Base-by-base conservation (phyloP, 1,140 invertebrate species). In the Brachionus rotundiformis region DNA sequence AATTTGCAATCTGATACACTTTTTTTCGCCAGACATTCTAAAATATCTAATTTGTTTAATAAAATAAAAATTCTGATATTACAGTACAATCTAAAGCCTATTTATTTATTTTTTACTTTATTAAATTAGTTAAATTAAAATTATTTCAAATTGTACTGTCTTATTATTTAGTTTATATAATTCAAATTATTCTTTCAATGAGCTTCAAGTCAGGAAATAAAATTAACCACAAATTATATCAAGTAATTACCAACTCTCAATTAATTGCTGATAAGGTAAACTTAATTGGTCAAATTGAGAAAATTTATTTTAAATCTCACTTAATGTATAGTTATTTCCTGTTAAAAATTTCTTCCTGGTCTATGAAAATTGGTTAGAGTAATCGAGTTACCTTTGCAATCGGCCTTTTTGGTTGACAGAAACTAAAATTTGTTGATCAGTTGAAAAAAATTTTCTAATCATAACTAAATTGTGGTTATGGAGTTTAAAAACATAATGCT, bases 21-120 rank as follows among this genome's bases (percentile, higher is more conserved):
- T 73, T 73, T 41, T 33, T 36, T 68, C 29, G 19, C 31, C 33
- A 33, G 68, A 73, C 68, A 73, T 73, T 73, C 33, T 68, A 19
- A 68, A 68, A 33, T 54, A 16, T 6, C 16, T 54, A 54, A 6
- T 19, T 23, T 19, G 16, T 54, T 54, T 19, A 54, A 54, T 54
- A 19, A 7, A 54, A 54, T 54, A 54, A 54, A 23, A 19, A 10
- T 10, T 63, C 27, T 61, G 25, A 27, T 63, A 29, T n/a, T n/a
- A n/a, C 23, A 33, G 25, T 63, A 63, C 47, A 19, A 7, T 31
- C 2, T 13, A 10, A 13, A n/a, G 6, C n/a, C 27, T 36, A 68
- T 68, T n/a, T n/a, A n/a, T n/a, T n/a, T n/a, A 39, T 19, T 68
- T 63, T 68, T n/a, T 31, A 68, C 16, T 68, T 68, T 68, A 63